Conservation (phyloP, 2,113 vertebrate species). For the Lagenorhynchus albirostris region DNA sequence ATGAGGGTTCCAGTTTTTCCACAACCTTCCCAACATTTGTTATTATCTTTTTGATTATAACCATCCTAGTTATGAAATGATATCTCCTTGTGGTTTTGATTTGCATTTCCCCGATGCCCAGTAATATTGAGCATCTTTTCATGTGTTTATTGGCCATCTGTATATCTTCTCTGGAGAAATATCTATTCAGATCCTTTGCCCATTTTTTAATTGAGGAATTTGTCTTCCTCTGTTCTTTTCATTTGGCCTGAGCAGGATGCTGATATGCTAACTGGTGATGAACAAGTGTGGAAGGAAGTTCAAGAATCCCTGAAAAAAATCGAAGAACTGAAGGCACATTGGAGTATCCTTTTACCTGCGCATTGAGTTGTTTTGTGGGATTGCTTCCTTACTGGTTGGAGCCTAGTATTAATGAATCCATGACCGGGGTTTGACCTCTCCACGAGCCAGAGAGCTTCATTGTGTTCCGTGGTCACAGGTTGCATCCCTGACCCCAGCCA, state of each 20-base stretch:
- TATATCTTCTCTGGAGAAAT: neutral
- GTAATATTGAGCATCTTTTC: neutral
- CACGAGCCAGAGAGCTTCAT: neutral
- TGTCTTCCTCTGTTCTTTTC: slow-evolving; percentile 56
- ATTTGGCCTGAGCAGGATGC: slow-evolving; percentile 79
- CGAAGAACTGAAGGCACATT: slow-evolving; percentile 81
- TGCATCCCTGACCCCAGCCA: neutral
- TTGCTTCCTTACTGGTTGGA: neutral
- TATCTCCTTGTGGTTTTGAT: neutral
- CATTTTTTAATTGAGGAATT: neutral
- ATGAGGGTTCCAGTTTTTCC: neutral
- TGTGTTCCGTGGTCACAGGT: neutral
- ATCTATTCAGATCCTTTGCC: neutral
- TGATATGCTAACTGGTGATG: slow-evolving; percentile 85
- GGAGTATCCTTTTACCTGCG: slow-evolving; percentile 85
- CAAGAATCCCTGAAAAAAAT: slow-evolving; percentile 80
- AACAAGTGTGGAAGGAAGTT: slow-evolving; percentile 82
- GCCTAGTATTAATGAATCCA: neutral
- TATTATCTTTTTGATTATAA: neutral
- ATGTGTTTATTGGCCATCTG: too few relatives aligned
- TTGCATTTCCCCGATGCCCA: neutral
- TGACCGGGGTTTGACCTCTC: neutral
- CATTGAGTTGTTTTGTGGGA: neutral
- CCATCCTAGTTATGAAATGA: neutral
- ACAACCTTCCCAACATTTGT: neutral